phyloP scores from a whole-genome alignment of 2,113 vertebrate species.

The Psilopsiagon aurifrons region DNA sequence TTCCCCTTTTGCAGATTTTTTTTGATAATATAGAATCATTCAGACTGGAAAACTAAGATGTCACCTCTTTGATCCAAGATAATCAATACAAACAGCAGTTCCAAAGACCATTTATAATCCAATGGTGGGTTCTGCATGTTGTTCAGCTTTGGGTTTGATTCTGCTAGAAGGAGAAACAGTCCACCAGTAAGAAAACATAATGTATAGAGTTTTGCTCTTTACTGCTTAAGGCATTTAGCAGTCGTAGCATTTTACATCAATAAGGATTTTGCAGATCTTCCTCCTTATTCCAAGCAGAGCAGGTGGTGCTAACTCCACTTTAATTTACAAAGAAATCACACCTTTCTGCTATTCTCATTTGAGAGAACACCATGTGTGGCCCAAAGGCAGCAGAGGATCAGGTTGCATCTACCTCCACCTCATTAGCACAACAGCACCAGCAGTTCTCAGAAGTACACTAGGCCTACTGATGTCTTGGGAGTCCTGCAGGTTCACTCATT shows the following conservation, averaged over 20 bases:
- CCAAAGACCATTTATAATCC: background rate
- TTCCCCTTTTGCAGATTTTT: background rate
- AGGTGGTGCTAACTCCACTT: background rate
- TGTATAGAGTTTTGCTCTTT: background rate
- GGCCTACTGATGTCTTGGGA: background rate
- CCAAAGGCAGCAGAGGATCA: background rate
- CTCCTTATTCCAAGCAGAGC: background rate
- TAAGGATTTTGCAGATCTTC: background rate
- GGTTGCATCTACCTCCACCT: background rate
- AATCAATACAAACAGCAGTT: background rate
- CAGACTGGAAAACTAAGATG: background rate
- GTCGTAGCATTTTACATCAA: background rate
- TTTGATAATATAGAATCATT: background rate
- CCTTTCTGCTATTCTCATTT: background rate
- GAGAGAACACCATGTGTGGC: background rate
- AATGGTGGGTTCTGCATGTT: background rate
- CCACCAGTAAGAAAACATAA: background rate
- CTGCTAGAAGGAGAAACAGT: background rate
- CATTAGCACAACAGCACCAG: background rate
- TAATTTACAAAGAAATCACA: background rate
- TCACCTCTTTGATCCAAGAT: background rate
- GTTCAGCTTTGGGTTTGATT: background rate
- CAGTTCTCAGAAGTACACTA: background rate
- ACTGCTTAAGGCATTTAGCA: background rate
- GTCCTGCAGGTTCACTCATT: background rate